Percentiles rank a stretch among this genome's conserved stretches.
Evolutionary conservation across 2,888 invertebrate genomes (phyloP).

Genomic region (Nomada lathburiana): DNA sequence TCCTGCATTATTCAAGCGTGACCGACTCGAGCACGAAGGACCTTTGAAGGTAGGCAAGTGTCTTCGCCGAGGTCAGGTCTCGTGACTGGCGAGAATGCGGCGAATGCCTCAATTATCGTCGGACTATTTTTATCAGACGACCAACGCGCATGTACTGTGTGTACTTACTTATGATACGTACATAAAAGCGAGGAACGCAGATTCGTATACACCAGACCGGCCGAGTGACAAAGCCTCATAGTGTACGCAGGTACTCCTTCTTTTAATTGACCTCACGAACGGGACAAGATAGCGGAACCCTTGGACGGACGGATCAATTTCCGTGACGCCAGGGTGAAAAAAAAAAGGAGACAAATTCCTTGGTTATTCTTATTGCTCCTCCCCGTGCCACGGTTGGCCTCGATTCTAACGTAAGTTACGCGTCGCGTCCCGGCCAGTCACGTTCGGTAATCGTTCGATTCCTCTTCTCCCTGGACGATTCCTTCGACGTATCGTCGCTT

Average conservation of each 20-base stretch:
- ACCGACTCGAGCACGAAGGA: constrained; percentile 31
- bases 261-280: constrained; percentile 40
- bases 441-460: constrained; percentile 66
- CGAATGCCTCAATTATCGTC: constrained; percentile 42
- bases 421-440: constrained; percentile 64
- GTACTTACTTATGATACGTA: no score
- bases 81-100: background rate
- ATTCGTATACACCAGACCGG: no score
- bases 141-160: no score
- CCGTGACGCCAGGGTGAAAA: background rate
- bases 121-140: background rate
- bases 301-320: constrained; percentile 45
- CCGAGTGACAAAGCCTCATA: no score
- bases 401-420: constrained; percentile 52
- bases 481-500: constrained; percentile 59
- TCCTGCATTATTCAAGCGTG: constrained; percentile 65
- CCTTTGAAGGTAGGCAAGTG: constrained; percentile 59
- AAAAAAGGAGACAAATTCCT: constrained; percentile 52
- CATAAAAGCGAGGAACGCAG: no score
- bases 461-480: constrained; percentile 59
- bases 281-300: constrained; percentile 24
- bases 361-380: constrained; percentile 50
- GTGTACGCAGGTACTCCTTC: background rate
- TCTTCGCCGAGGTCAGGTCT: constrained; percentile 32
- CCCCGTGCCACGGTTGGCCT: constrained; percentile 7